phyloP scores from a whole-genome alignment of 2,797 vertebrate species.

The Chelon labrosus region DNA sequence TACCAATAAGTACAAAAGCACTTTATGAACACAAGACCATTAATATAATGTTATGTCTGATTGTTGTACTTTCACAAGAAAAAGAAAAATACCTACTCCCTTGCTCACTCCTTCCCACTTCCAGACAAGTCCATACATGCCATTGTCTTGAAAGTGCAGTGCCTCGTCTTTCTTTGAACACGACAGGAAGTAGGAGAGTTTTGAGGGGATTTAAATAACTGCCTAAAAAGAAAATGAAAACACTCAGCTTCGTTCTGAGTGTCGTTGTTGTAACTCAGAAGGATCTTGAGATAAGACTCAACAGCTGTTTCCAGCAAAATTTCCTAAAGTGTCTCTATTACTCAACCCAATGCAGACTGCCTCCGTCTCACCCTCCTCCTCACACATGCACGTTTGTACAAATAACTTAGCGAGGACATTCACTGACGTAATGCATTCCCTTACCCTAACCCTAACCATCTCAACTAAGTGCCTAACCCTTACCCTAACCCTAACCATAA shows the following conservation, averaged over 20 bases:
- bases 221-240: not conserved
- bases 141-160: slow-evolving; percentile 13
- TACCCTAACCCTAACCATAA: too few species aligned
- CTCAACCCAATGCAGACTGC: not conserved
- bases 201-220: not conserved
- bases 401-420: too few species aligned
- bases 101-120: slow-evolving; percentile 3
- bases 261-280: not conserved
- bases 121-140: slow-evolving; percentile 31
- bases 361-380: too few species aligned
- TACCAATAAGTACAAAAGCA: too few species aligned
- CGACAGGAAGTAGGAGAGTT: not conserved
- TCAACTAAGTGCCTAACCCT: too few species aligned
- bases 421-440: too few species aligned
- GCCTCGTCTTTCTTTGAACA: not conserved
- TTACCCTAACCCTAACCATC: too few species aligned
- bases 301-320: slow-evolving; percentile 14
- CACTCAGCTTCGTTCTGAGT: not conserved
- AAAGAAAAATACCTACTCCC: not conserved
- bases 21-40: too few species aligned
- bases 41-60: too few species aligned
- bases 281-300: not conserved
- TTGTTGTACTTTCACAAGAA: not conserved
- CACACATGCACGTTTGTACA: too few species aligned
- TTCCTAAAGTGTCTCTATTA: slow-evolving; percentile 12